These are phyloP conservation scores for Microdon myrmicae DNA, from an alignment of 2,888 invertebrate species.

Conservation along the genomic window DNA sequence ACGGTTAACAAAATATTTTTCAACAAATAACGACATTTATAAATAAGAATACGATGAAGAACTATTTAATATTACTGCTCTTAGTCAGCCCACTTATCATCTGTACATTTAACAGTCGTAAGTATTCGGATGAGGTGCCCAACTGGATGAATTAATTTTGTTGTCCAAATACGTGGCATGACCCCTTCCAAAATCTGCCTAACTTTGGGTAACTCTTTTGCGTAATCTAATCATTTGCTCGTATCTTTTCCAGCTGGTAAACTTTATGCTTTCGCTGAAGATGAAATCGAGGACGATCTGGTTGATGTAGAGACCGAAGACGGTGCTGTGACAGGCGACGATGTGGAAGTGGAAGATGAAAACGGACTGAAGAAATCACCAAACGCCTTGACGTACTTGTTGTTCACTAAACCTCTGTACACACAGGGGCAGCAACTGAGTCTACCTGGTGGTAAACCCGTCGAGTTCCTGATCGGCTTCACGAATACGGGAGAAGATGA, in stretches of 20 bases:
- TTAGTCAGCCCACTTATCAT: slow-evolving; percentile 78
- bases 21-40: slow-evolving; percentile 29
- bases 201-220: slow-evolving; percentile 14
- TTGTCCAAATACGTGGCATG: slow-evolving; percentile 43
- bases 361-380: slow-evolving; percentile 78
- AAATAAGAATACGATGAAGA: slow-evolving; percentile 73
- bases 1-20: slow-evolving; percentile 23
- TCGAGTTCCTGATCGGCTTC: slow-evolving; percentile 96
- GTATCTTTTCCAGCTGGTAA: slow-evolving; percentile 65
- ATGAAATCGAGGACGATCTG: slow-evolving; percentile 73
- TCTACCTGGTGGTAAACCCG: slow-evolving; percentile 83
- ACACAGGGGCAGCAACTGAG: slow-evolving; percentile 75
- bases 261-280: slow-evolving; percentile 69
- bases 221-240: neutral
- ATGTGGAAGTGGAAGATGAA: slow-evolving; percentile 71
- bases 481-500: slow-evolving; percentile 92
- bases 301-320: slow-evolving; percentile 78
- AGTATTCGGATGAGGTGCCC: slow-evolving; percentile 68
- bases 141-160: slow-evolving; percentile 54
- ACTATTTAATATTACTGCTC: slow-evolving; percentile 73
- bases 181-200: slow-evolving; percentile 7
- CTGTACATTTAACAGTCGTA: slow-evolving; percentile 78
- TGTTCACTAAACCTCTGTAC: slow-evolving; percentile 84
- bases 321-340: slow-evolving; percentile 72
- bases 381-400: slow-evolving; percentile 89